Conservation (phyloP, 1,140 invertebrate genomes). For the Steinernema feltiae region DNA sequence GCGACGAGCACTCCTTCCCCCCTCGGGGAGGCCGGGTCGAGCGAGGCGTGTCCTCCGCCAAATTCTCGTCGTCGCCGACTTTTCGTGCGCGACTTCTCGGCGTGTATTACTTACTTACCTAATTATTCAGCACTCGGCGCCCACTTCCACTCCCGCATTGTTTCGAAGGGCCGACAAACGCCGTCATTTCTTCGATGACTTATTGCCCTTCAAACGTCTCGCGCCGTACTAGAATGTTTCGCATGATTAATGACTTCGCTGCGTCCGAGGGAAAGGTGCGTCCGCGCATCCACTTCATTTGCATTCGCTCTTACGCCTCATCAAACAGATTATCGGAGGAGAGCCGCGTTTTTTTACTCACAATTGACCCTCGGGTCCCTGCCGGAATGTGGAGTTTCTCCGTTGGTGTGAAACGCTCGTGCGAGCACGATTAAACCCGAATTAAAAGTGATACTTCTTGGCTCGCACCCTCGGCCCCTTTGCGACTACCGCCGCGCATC, state of each 20-base stretch:
- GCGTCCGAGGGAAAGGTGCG: neutral
- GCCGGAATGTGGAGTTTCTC: too few species aligned
- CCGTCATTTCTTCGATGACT: too few species aligned
- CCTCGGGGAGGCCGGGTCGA: neutral
- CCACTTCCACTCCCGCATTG: neutral
- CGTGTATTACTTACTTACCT: slow-evolving; percentile 12
- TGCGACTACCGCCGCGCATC: too few species aligned
- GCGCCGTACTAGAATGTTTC: neutral
- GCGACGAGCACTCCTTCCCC: neutral
- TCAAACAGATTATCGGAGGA: neutral
- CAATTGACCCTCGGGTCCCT: too few species aligned
- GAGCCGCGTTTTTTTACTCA: neutral
- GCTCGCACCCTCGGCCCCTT: neutral
- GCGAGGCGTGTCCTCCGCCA: neutral
- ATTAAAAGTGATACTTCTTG: neutral
- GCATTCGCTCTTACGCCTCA: neutral
- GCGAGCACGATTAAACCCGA: neutral
- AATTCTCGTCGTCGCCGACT: neutral
- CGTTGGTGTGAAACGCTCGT: too few species aligned
- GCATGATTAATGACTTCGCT: neutral
- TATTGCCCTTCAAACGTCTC: too few species aligned
- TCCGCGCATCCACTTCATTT: slow-evolving; percentile 10
- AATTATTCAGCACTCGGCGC: slow-evolving; percentile 9
- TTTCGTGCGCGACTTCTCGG: neutral
- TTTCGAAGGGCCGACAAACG: neutral